phyloP scores from a whole-genome alignment of 2,888 invertebrate species.

The Prosopocoilus inquinatus region DNA sequence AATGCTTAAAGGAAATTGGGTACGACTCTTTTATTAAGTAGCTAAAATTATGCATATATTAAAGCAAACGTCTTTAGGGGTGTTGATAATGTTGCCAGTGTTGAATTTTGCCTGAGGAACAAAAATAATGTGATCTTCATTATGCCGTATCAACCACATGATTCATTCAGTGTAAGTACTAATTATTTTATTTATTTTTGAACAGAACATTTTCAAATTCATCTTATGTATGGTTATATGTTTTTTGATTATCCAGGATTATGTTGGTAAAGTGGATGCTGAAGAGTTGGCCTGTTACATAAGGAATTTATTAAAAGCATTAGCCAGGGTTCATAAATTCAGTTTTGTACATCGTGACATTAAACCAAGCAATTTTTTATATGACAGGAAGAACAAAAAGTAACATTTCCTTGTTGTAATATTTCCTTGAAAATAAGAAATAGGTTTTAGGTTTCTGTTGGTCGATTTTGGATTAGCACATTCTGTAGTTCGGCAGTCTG shows the following conservation, averaged over 20 bases:
- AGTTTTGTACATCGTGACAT: conserved; percentile 87
- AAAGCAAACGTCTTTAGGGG: conserved; percentile 60
- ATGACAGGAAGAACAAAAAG: conserved; percentile 68
- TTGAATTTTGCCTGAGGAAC: conserved; percentile 74
- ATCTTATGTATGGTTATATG: background rate
- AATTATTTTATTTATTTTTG: background rate
- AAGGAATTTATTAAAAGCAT: conserved; percentile 74
- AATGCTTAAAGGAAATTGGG: conserved; percentile 77
- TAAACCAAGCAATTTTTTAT: conserved; percentile 89
- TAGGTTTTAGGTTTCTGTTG: conserved; percentile 61
- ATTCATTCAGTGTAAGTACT: conserved; percentile 69
- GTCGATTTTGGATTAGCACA: conserved; percentile 92
- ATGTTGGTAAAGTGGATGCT: conserved; percentile 67
- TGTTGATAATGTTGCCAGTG: conserved; percentile 75
- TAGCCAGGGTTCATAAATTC: conserved; percentile 78
- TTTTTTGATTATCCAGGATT: conserved; percentile 59
- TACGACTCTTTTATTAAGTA: conserved; percentile 42
- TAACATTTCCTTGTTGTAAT: conserved; percentile 33
- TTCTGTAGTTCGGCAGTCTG: conserved; percentile 43
- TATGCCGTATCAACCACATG: conserved; percentile 86
- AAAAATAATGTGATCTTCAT: conserved; percentile 80
- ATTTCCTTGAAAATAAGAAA: conserved; percentile 7
- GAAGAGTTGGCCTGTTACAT: conserved; percentile 75
- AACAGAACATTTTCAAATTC: no score
- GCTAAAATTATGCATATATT: background rate